Conservation (phyloP, 2,888 invertebrate genomes). For the Zaprionus obscuricornis region DNA sequence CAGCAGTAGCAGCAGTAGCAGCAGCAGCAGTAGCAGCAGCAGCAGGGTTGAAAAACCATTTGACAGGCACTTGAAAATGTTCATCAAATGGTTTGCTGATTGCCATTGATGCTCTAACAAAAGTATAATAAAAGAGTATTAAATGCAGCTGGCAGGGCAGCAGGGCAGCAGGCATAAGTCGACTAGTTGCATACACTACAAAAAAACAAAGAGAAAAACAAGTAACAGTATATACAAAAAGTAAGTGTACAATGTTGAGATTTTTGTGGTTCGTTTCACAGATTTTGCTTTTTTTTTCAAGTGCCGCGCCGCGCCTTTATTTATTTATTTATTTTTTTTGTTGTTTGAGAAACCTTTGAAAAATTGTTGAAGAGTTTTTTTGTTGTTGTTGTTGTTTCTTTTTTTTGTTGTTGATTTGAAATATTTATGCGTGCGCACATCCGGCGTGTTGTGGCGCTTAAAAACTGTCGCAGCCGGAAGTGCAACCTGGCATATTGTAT, state of each 20-base stretch:
- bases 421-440: conserved; percentile 51
- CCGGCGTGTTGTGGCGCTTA: conserved; percentile 62
- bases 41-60: conserved; percentile 50
- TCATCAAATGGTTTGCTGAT: conserved; percentile 64
- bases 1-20: no score
- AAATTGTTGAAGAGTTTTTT: no score
- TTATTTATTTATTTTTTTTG: no score
- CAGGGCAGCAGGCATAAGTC: no score
- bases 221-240: no score
- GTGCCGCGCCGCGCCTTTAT: no score
- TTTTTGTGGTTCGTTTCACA: no score
- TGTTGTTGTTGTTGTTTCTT: neutral
- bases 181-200: conserved; percentile 26
- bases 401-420: neutral
- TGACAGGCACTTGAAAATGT: conserved; percentile 65
- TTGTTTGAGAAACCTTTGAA: no score
- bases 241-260: no score
- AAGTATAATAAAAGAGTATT: conserved; percentile 46
- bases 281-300: no score
- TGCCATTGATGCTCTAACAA: conserved; percentile 37
- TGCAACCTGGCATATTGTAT: conserved; percentile 72
- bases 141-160: conserved; percentile 12
- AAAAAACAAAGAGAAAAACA: no score
- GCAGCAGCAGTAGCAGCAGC: no score
- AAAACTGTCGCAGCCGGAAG: conserved; percentile 71